Conservation (phyloP, 2,888 invertebrate species). For the Chorisops tibialis region DNA sequence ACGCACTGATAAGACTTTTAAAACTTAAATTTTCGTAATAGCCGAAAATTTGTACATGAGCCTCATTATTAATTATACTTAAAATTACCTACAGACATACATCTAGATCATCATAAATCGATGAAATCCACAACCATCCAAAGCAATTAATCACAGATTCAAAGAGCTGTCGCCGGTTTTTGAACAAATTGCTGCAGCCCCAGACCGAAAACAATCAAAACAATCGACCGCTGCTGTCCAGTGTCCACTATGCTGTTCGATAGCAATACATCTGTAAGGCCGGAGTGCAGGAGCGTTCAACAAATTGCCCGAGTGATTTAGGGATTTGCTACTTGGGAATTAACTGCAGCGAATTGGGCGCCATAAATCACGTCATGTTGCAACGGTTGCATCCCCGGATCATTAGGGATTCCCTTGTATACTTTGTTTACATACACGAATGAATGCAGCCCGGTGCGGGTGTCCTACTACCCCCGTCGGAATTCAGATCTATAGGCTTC, state of each 20-base stretch:
- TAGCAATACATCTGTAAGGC: background rate
- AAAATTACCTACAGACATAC: too few species aligned
- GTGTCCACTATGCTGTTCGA: constrained; percentile 16
- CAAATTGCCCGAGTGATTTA: constrained; percentile 17
- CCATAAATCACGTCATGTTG: constrained; percentile 15
- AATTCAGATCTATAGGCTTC: too few species aligned
- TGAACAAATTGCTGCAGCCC: constrained; percentile 21
- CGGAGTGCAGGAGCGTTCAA: background rate
- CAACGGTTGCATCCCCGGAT: background rate
- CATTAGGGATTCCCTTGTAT: constrained; percentile 11
- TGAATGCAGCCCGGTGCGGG: constrained; percentile 23
- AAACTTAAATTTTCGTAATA: too few species aligned
- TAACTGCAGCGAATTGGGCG: constrained; percentile 7
- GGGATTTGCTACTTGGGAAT: background rate
- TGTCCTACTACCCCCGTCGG: background rate
- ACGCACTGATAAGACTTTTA: too few species aligned
- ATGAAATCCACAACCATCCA: too few species aligned
- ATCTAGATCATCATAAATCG: too few species aligned
- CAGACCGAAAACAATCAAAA: constrained; percentile 21
- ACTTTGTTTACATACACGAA: constrained; percentile 16
- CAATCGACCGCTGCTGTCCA: constrained; percentile 1
- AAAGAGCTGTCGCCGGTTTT: constrained; percentile 17
- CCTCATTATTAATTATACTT: too few species aligned
- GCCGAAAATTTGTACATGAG: too few species aligned
- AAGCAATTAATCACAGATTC: constrained; percentile 3